Conservation (phyloP, 1,140 invertebrate species). For the Vanessa tameamea region DNA sequence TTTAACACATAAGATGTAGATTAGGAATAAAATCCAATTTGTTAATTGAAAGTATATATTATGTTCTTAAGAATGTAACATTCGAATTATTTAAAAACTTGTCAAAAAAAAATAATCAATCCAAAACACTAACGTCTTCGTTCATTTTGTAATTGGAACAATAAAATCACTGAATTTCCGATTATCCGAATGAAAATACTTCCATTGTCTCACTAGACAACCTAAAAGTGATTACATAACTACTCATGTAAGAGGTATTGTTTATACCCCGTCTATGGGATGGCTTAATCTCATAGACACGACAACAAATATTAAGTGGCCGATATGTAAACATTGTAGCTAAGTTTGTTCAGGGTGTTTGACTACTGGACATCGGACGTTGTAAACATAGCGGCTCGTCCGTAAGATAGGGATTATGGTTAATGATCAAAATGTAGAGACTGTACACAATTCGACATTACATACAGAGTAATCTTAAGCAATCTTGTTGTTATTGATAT, state of each 20-base stretch:
- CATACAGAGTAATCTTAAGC: no score
- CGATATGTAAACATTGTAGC: constrained; percentile 39
- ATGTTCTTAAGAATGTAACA: no score
- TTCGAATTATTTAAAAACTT: no score
- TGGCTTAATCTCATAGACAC: constrained; percentile 29
- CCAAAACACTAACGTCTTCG: no score
- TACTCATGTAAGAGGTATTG: constrained; percentile 13
- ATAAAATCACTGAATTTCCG: no score
- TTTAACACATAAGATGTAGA: no score
- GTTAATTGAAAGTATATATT: no score
- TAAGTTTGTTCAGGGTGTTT: constrained; percentile 37
- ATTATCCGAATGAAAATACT: no score
- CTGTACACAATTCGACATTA: not conserved
- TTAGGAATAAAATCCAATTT: no score
- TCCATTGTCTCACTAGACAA: not conserved
- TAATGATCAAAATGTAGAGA: constrained; percentile 12
- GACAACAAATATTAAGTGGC: constrained; percentile 40
- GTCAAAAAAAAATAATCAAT: no score
- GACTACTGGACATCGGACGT: constrained; percentile 16
- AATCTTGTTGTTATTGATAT: no score
- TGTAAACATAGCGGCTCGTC: constrained; percentile 4
- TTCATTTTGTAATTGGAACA: no score
- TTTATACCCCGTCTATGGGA: constrained; percentile 11
- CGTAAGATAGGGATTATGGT: constrained; percentile 11
- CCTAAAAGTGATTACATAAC: not conserved